Evolutionary conservation across 2,113 vertebrate genomes (phyloP), one percentile per base, ranked within the genome.

Genomic region (Burhinus bistriatus): DNA sequence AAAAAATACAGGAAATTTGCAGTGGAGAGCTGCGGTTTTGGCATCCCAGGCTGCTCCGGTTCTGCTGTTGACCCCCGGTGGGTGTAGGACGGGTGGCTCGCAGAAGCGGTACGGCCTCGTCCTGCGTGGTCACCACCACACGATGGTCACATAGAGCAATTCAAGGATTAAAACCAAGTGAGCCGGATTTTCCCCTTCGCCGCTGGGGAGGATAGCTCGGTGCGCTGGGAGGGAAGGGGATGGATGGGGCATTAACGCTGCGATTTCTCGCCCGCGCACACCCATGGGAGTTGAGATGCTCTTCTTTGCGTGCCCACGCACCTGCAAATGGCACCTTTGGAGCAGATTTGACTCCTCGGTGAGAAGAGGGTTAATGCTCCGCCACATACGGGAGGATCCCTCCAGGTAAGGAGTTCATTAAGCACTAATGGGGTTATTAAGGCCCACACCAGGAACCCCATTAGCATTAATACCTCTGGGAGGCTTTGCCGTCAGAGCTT

Each of bases 81-180:
- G 16, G 23, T 5, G 34, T 7, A 7, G 7, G n/a, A 17, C 4
- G 38, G 17, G 40, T 52, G 19, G n/a, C 49, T 64, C 26, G 11
- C 19, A 16, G 71, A 11, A 68, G 16, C 0, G 7, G 32, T 11
- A 9, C 1, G 9, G 49, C 34, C 40, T 55, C 59, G 13, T 29
- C 80, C 45, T 32, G 44, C 47, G 3, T 0, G 4, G 57, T 20
- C 49, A 7, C 10, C 18, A 5, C 29, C 6, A 9, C 2, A 1
- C 1, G 2, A 6, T 0, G 34, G 49, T 21, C 30, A 21, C 5
- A 1, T 0, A 7, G 22, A 49, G 34, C 0, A 2, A 1, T 5
- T 51, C 0, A 2, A 10, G 47, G 66, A 1, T 22, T 25, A n/a
- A 96, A 93, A 36, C 0, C 54, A 25, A 32, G 23, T 11, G 27